Percentiles rank a stretch among this genome's conserved stretches.
phyloP scores from a whole-genome alignment of 2,113 vertebrate species.

The Ictalurus punctatus region DNA sequence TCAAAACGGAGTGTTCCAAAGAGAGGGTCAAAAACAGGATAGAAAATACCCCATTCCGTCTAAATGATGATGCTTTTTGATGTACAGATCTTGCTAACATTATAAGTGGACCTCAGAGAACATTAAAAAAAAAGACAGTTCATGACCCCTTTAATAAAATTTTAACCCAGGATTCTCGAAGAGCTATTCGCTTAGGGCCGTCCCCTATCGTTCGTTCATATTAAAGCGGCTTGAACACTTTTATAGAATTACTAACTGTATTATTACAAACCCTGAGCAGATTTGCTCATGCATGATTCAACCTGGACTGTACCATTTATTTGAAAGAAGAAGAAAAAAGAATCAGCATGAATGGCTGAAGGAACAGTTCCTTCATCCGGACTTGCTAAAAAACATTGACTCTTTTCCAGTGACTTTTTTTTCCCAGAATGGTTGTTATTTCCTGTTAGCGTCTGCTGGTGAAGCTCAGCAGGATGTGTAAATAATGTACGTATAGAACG shows the following conservation, averaged over 20 bases:
- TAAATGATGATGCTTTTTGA: too few species aligned
- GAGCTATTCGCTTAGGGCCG: too few species aligned
- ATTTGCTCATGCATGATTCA: neutral
- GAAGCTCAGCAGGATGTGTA: neutral
- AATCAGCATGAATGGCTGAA: neutral
- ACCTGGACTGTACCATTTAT: neutral
- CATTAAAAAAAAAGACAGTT: too few species aligned
- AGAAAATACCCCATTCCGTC: too few species aligned
- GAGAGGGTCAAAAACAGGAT: too few species aligned
- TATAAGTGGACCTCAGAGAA: too few species aligned
- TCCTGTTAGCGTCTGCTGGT: neutral
- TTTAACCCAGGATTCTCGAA: neutral
- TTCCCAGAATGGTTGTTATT: neutral
- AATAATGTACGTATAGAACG: too few species aligned
- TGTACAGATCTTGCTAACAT: too few species aligned
- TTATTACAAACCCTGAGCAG: neutral
- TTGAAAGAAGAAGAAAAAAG: neutral
- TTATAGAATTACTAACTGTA: neutral
- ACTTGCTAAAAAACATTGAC: neutral
- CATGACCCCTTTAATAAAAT: neutral
- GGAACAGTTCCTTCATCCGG: neutral
- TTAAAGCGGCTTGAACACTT: neutral
- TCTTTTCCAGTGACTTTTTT: neutral
- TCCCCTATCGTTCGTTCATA: neutral
- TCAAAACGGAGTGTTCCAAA: too few species aligned